These are phyloP conservation scores for Abrostola tripartita DNA, from an alignment of 2,888 invertebrate species.

Conservation along the genomic window DNA sequence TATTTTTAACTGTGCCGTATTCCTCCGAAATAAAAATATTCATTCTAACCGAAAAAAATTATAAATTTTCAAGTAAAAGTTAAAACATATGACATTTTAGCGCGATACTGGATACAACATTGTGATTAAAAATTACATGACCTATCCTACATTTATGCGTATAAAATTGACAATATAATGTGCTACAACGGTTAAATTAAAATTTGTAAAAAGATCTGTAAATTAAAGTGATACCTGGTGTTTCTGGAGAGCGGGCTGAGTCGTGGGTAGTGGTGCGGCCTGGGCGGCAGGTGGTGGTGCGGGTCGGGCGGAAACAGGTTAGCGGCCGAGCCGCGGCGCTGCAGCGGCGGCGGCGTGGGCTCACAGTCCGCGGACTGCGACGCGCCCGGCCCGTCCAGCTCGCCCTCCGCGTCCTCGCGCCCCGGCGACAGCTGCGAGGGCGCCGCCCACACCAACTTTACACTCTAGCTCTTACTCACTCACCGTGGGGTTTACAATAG, in stretches of 20 bases:
- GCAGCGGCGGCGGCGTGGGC: conserved; percentile 95
- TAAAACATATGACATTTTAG: too few species aligned
- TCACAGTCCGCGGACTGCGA: conserved; percentile 98
- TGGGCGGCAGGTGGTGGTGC: conserved; percentile 81
- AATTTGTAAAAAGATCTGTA: background rate
- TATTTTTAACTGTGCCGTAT: too few species aligned
- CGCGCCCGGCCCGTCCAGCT: conserved; percentile 96
- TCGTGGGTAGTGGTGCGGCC: conserved; percentile 89
- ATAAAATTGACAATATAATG: too few species aligned
- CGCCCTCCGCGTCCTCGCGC: conserved; percentile 94
- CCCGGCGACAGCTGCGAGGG: conserved; percentile 93
- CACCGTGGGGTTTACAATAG: conserved; percentile 11
- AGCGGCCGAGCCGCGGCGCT: conserved; percentile 94
- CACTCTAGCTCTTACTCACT: conserved; percentile 55
- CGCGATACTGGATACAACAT: too few species aligned
- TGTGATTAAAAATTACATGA: too few species aligned
- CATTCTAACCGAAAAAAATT: too few species aligned
- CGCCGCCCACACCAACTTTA: conserved; percentile 60
- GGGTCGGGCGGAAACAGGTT: conserved; percentile 94
- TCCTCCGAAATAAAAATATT: too few species aligned
- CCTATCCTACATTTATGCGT: too few species aligned
- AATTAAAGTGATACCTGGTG: conserved; percentile 69
- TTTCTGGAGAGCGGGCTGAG: conserved; percentile 95
- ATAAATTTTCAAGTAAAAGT: too few species aligned
- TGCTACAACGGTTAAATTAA: background rate